Base-by-base conservation (phyloP, 1,140 invertebrate species). In the Cyphomyrmex costatus region DNA sequence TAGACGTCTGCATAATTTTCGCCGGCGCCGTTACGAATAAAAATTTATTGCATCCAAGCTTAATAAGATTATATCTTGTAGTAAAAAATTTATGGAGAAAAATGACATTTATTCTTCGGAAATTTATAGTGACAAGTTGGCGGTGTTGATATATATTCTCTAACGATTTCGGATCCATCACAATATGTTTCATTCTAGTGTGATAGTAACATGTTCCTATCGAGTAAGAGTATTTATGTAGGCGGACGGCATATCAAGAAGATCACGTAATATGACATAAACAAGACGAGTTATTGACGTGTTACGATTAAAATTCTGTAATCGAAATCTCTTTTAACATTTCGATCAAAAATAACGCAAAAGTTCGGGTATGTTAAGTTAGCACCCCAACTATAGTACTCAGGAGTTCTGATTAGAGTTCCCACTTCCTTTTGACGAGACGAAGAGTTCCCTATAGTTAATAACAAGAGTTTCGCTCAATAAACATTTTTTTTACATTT, bases 91-190 rank as follows among this genome's bases (percentile, higher is more conserved):
- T 53, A 42, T 2, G 7, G 3, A 46, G 24, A 7, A 33, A 74
- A 42, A 33, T 83, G 24, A 74, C 27, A 49, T 74, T 60, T 74
- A 73, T 33, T 21, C 79, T 6, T 60, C 3, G 27, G 68, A 61
- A 14, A 49, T 61, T 46, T 1, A 49, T 33, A 46, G n/a, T 12
- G 19, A n/a, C 14, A 46, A 7, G 2, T 42, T 70, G 4, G 4
- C 46, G 1, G 1, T 51, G 3, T 10, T 19, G 27, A 0, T 49
- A 53, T 21, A 58, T 73, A 83, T 74, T 49, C 68, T 83, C 79
- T 19, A 74, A 68, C 6, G 53, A 24, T 83, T 49, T 83, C 33
- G 33, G 27, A 73, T 61, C 79, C 8, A 83, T 74, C 79, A 60
- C 60, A 24, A 56, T 49, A 3, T 49, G 61, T 73, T 83, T 83